These are phyloP conservation scores for Australoheros scitulus DNA, from an alignment of 2,113 vertebrate species.

Conservation along the genomic window DNA sequence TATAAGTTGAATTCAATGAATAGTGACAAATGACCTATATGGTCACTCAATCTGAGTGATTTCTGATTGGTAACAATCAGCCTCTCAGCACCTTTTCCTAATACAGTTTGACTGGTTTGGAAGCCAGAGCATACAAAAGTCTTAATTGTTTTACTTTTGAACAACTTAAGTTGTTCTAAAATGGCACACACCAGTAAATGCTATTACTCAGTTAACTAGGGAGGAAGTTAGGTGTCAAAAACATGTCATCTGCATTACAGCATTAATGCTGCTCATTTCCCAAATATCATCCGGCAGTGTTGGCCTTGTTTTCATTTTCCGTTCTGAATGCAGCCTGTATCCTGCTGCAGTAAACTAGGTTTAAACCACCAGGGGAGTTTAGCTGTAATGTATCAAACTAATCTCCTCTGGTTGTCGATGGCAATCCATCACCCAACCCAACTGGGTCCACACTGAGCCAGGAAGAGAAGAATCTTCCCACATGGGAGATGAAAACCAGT, in stretches of 20 bases:
- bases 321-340: constrained; percentile 38
- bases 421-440: constrained; percentile 58
- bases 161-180: neutral
- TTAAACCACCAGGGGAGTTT: constrained; percentile 44
- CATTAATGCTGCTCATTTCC: constrained; percentile 44
- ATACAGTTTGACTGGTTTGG: neutral
- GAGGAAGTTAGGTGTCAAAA: neutral
- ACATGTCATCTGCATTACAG: constrained; percentile 28
- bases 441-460: constrained; percentile 12
- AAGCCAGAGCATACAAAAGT: neutral
- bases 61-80: neutral
- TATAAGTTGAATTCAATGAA: neutral
- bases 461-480: constrained; percentile 12
- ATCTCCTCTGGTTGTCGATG: constrained; percentile 48
- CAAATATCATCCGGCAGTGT: constrained; percentile 24
- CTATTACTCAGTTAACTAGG: neutral
- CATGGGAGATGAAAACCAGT: constrained; percentile 30
- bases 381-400: constrained; percentile 47
- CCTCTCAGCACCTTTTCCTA: neutral
- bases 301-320: constrained; percentile 50
- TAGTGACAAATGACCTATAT: neutral
- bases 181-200: neutral
- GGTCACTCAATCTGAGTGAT: neutral
- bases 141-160: neutral
- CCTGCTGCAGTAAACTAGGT: constrained; percentile 59